Base-by-base conservation (phyloP, 2,113 vertebrate species). In the Epinephelus lanceolatus region DNA sequence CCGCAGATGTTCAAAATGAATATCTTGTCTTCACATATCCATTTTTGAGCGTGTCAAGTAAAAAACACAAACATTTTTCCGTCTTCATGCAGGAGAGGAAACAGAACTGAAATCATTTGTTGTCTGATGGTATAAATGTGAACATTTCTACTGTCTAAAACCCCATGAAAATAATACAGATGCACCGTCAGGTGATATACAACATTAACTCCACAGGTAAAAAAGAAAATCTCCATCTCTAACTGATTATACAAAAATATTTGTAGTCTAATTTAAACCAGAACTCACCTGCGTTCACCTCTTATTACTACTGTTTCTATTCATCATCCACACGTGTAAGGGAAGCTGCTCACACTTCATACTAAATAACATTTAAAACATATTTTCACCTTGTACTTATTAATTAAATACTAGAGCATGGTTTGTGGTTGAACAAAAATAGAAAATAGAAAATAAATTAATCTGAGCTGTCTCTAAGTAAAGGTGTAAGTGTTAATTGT, bases 41-140 rank as follows among this genome's bases (percentile, higher is more conserved):
- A 71, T 90, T 88, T 90, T 90, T 66, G 63, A 76, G 67, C 52
- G 65, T 60, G 60, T n/a, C 62, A 55, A 66, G 33, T 27, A 52
- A 69, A 55, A 0, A 65, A n/a, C n/a, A n/a, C n/a, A 9, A 9
- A 13, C n/a, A 52, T 4, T 33, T 27, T 71, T 57, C 10, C 53
- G 56, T 81, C 19, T 59, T 30, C 23, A 3, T 65, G 67, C 57
- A 56, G 37, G 40, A 21, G 60, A 56, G 42, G 12, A 45, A 79
- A 73, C 53, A 37, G 47, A 59, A 25, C 37, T 47, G 49, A 73
- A 81, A 76, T 59, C 18, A 19, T 4, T 8, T 10, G 37, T 3
- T 83, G 69, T 52, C 53, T 73, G 45, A 30, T 37, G 21, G 49
- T 11, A 21, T 47, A 42, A 55, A 67, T 57, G 27, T 25, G 6